A percentile compares a stretch with the other conserved stretches of the same genome.
Evolutionary conservation across 2,797 vertebrate species (phyloP).

Genomic region (Cossypha polioptera): DNA sequence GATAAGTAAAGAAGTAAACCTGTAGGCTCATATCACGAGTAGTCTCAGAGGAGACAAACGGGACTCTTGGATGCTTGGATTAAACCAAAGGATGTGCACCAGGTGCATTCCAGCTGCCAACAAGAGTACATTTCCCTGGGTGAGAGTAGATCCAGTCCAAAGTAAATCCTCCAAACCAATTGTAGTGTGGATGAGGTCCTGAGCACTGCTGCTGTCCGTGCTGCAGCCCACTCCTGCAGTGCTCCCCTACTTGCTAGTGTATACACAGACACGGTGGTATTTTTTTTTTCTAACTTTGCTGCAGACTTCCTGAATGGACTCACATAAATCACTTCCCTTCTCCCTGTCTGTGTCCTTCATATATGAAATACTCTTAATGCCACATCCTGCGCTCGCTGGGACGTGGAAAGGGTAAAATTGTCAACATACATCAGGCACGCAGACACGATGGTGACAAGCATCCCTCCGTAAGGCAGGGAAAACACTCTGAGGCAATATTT

Average conservation of each 20-base stretch:
- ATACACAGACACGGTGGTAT: neutral
- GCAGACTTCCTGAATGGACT: neutral
- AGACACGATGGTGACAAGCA: conserved; percentile 6
- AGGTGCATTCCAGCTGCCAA: neutral
- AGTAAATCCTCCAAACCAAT: neutral
- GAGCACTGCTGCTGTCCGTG: neutral
- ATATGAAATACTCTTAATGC: neutral
- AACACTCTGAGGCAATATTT: neutral
- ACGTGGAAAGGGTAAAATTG: conserved; percentile 29
- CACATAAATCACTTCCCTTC: neutral
- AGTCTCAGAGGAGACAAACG: neutral
- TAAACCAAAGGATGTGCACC: neutral
- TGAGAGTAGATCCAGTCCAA: neutral
- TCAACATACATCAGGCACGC: conserved; percentile 8
- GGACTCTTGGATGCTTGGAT: neutral
- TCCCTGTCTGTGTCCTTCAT: neutral
- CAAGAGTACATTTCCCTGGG: neutral
- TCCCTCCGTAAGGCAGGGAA: neutral
- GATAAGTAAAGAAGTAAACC: neutral
- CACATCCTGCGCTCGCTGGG: neutral
- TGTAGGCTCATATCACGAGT: neutral
- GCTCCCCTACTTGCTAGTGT: neutral
- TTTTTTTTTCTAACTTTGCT: conserved; percentile 1
- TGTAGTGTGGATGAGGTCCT: neutral
- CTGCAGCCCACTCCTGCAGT: neutral